Evolutionary conservation across 2,113 vertebrate species (phyloP), one percentile per base, ranked within the genome.

Genomic region (Chloropsis hardwickii): DNA sequence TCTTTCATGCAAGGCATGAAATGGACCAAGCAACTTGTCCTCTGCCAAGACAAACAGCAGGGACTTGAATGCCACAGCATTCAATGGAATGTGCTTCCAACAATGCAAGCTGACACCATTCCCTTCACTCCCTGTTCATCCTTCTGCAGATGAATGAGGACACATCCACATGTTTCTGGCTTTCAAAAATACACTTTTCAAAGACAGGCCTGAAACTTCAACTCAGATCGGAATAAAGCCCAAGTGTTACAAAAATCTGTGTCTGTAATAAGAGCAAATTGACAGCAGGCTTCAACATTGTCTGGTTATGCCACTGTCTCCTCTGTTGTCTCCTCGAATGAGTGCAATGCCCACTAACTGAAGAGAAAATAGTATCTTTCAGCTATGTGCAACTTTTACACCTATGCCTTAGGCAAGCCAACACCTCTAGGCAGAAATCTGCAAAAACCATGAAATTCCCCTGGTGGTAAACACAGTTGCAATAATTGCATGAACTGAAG

Each of bases 1-100:
- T 64, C 66, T 31, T 65, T 35, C 53, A 29, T 2, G 6, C 14
- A 56, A 66, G 44, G 19, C 21, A 31, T 25, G 48, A 90, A 85
- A 35, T 0, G 1, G 15, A 45, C 14, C 42, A 81, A 78, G 25
- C 31, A 86, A 35, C 54, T 35, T 54, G 21, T 35, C 25, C 44
- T 54, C 54, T 72, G n/a, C 17, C 35, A 72, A 42, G 67, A 48
- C 20, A 51, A 70, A 23, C 0, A 61, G 15, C 0, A 3, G 18
- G 11, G 24, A 45, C 61, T 6, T 33, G 31, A 86, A 70, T 0
- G 6, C 53, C 66, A 85, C 31, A 82, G 50, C 40, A 64, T 21
- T n/a, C 23, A 21, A 56, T 21, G 12, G 6, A 45, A 85, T 0
- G 17, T 33, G 35, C 42, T 76, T 82, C 61, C 74, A 77, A 21